Percentiles rank a stretch among this genome's conserved stretches.
Conservation (phyloP, 2,113 vertebrate genomes). For the Heteronetta atricapilla region DNA sequence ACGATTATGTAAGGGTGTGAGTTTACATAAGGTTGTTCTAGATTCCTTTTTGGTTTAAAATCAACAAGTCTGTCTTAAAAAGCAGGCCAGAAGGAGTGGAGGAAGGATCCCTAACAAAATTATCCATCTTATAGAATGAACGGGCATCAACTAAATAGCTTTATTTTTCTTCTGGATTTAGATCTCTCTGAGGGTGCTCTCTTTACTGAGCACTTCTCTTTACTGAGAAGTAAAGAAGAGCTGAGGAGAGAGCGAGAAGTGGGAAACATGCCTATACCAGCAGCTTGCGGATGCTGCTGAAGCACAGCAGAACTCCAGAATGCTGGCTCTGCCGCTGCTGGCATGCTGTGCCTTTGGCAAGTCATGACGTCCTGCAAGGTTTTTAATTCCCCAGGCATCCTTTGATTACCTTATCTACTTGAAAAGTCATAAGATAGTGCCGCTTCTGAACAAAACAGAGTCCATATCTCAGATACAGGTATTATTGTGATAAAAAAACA, state of each 20-base stretch:
- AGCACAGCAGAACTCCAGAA: background rate
- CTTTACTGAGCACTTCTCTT: no score
- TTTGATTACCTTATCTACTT: slow-evolving; percentile 39
- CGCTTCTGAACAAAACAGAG: background rate
- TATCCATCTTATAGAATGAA: background rate
- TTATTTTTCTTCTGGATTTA: background rate
- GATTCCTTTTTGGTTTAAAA: background rate
- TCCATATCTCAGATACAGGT: background rate
- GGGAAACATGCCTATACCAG: background rate
- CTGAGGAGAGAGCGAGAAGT: background rate
- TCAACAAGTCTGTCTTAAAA: background rate
- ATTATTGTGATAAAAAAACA: background rate
- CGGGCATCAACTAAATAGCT: background rate
- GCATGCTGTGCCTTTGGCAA: slow-evolving; percentile 49
- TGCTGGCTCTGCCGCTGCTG: background rate
- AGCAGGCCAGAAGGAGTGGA: background rate
- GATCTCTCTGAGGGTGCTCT: background rate
- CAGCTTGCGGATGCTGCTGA: background rate
- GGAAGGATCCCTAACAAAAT: background rate
- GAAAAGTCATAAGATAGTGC: background rate
- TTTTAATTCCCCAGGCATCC: background rate
- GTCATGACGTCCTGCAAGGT: background rate
- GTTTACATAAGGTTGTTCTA: background rate
- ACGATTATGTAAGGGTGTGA: background rate
- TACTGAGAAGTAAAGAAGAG: background rate